Evolutionary conservation across 2,113 vertebrate genomes (phyloP).

Genomic region (Illadopsis cleaveri): DNA sequence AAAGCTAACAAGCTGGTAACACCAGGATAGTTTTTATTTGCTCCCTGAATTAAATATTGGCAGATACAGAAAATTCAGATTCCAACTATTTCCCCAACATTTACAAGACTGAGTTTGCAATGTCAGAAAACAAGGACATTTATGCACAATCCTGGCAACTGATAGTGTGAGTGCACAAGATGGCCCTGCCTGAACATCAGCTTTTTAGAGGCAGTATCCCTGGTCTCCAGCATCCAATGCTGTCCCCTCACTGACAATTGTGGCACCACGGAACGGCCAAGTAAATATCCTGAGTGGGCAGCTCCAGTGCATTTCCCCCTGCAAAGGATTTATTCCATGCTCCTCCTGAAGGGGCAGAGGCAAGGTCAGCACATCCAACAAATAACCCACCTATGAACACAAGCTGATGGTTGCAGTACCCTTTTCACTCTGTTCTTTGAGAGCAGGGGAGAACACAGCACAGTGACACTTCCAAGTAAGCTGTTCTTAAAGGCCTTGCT

Average conservation of each 20-base stretch:
- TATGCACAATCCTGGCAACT: constrained; percentile 20
- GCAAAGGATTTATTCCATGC: neutral
- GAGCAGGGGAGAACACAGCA: neutral
- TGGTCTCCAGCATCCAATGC: neutral
- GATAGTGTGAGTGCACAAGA: constrained; percentile 12
- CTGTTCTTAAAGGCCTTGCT: neutral
- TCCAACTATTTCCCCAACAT: constrained; percentile 42
- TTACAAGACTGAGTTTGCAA: constrained; percentile 49
- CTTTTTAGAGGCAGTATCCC: constrained; percentile 8
- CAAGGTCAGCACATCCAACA: constrained; percentile 35
- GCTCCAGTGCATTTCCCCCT: neutral
- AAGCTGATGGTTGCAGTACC: neutral
- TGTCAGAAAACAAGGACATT: constrained; percentile 42
- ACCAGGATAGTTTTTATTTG: constrained; percentile 67
- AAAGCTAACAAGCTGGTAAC: neutral
- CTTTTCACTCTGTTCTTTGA: neutral
- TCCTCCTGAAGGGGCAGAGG: constrained; percentile 55
- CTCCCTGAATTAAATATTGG: constrained; percentile 68
- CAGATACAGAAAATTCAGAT: constrained; percentile 48
- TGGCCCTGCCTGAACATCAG: neutral
- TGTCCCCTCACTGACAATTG: constrained; percentile 9
- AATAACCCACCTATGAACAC: neutral
- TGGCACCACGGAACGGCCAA: neutral
- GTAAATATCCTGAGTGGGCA: constrained; percentile 25
- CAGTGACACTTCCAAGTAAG: neutral